A percentile compares a stretch with the other conserved stretches of the same genome.
Conservation (phyloP, 2,888 invertebrate species). For the Eilema griseolum region DNA sequence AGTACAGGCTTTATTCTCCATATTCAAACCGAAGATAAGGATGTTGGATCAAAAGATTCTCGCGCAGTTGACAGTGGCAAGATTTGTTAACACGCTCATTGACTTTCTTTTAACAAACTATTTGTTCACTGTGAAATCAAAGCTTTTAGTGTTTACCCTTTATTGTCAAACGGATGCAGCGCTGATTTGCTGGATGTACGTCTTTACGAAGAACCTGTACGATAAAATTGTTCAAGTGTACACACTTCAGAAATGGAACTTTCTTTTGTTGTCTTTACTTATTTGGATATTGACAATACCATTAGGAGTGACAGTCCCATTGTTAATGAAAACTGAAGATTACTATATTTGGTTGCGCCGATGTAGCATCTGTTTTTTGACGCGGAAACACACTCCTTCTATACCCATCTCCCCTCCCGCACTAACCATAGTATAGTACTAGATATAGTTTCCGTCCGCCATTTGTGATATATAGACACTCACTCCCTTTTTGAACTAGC, state of each 20-base stretch:
- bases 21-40: slow-evolving; percentile 58
- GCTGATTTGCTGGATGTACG: slow-evolving; percentile 69
- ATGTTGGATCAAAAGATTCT: slow-evolving; percentile 70
- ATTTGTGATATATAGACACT: no score
- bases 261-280: slow-evolving; percentile 48
- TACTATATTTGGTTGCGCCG: no score
- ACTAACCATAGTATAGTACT: no score
- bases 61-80: slow-evolving; percentile 64
- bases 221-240: slow-evolving; percentile 72
- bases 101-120: slow-evolving; percentile 56
- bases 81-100: slow-evolving; percentile 59
- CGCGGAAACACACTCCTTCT: no score
- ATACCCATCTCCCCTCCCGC: no score
- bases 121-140: neutral
- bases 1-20: slow-evolving; percentile 57
- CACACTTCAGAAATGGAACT: slow-evolving; percentile 48
- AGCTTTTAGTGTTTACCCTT: slow-evolving; percentile 42
- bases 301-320: slow-evolving; percentile 56
- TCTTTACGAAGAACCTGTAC: slow-evolving; percentile 73
- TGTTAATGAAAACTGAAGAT: slow-evolving; percentile 15
- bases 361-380: no score
- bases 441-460: no score
- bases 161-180: slow-evolving; percentile 68
- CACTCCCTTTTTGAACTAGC: no score
- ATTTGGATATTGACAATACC: slow-evolving; percentile 64